Conservation (phyloP, 2,888 invertebrate species). For the Clostera curtula region DNA sequence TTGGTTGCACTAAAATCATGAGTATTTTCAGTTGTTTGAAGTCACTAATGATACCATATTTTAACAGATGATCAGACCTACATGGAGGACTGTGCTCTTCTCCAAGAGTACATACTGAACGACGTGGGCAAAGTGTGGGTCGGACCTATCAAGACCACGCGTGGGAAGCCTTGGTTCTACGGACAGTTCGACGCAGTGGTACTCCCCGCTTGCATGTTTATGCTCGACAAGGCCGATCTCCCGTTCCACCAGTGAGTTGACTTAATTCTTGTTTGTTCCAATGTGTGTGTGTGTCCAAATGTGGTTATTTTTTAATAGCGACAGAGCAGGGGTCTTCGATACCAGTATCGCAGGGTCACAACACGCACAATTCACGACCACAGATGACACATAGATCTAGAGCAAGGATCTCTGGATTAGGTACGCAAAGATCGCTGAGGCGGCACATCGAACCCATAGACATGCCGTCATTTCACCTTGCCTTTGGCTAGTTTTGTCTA, state of each 20-base stretch:
- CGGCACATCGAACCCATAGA: no score
- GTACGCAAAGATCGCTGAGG: no score
- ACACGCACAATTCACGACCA: no score
- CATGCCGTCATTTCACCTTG: no score
- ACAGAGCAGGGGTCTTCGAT: no score
- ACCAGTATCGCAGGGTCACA: no score
- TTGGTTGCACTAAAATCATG: no score
- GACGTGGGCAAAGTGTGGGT: slow-evolving; percentile 93
- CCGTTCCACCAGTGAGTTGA: slow-evolving; percentile 68
- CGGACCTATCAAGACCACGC: slow-evolving; percentile 81
- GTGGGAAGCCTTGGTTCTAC: slow-evolving; percentile 88
- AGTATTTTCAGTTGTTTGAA: background rate
- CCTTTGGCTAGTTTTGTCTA: no score
- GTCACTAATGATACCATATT: background rate
- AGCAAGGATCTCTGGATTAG: no score
- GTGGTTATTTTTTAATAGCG: no score
- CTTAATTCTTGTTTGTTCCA: background rate
- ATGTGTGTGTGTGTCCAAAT: no score
- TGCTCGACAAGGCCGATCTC: slow-evolving; percentile 80
- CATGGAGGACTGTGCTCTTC: slow-evolving; percentile 79
- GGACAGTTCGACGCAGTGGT: slow-evolving; percentile 86
- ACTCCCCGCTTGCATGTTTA: slow-evolving; percentile 80
- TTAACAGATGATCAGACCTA: slow-evolving; percentile 82
- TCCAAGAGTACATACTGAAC: slow-evolving; percentile 86
- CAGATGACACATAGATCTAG: no score